Conservation (phyloP, 2,888 invertebrate species). For the Nipponacmea schrenckii region DNA sequence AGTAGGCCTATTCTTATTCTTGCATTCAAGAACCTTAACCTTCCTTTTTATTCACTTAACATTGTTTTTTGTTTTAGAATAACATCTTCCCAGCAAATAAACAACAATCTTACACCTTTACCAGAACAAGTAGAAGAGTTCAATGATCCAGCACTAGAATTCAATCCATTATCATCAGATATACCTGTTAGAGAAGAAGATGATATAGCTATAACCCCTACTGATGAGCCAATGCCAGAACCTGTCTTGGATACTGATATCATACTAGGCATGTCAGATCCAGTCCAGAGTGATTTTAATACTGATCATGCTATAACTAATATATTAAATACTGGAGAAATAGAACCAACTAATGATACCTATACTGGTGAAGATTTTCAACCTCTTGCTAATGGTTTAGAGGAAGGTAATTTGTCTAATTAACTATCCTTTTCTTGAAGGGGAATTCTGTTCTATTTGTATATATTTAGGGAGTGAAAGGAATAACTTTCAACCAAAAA, state of each 20-base stretch:
- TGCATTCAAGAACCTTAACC: no score
- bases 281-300: neutral
- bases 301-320: neutral
- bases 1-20: no score
- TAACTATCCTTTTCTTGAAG: no score
- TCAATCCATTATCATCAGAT: neutral
- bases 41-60: no score
- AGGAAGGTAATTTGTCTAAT: no score
- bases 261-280: neutral
- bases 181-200: neutral
- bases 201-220: constrained; percentile 21
- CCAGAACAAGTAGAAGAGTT: constrained; percentile 27
- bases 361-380: neutral
- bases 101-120: constrained; percentile 29
- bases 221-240: constrained; percentile 10
- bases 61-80: no score
- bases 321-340: neutral
- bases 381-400: no score
- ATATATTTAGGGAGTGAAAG: no score
- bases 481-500: no score
- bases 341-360: neutral
- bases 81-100: no score
- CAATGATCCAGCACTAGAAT: neutral
- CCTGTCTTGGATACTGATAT: neutral
- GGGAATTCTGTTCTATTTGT: no score